A percentile compares a stretch with the other conserved stretches of the same genome.
These are phyloP conservation scores for Corythornis madagascariensis DNA, from an alignment of 2,113 vertebrate species.

Conservation along the genomic window DNA sequence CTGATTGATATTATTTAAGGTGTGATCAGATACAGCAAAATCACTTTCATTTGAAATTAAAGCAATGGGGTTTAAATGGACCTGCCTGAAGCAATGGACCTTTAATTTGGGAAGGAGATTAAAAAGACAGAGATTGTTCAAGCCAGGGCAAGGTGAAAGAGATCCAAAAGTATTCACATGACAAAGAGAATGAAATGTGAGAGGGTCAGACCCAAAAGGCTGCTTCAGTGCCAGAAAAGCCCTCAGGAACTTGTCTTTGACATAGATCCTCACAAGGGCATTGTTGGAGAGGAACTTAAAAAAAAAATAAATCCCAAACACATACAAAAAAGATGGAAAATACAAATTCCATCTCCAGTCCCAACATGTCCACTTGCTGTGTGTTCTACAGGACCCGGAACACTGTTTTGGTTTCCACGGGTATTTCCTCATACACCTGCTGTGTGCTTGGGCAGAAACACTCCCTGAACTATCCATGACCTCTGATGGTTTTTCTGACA, in stretches of 20 bases:
- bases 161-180: background rate
- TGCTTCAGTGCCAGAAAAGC: background rate
- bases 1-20: background rate
- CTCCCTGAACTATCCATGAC: background rate
- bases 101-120: background rate
- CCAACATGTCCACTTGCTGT: background rate
- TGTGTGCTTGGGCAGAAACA: background rate
- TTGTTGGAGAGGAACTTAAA: background rate
- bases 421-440: background rate
- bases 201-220: background rate
- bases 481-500: background rate
- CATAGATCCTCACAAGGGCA: background rate
- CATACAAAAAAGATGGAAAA: background rate
- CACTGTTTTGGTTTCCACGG: background rate
- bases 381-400: background rate
- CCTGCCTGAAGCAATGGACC: background rate
- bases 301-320: background rate
- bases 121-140: background rate
- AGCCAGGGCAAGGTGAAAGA: background rate
- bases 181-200: slow-evolving; percentile 14
- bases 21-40: background rate
- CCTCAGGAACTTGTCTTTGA: slow-evolving; percentile 25
- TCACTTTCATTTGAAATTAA: background rate
- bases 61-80: background rate
- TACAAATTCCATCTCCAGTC: background rate